Evolutionary conservation across 2,113 vertebrate genomes (phyloP).

Genomic region (Calyptommatus sinebrachiatus): DNA sequence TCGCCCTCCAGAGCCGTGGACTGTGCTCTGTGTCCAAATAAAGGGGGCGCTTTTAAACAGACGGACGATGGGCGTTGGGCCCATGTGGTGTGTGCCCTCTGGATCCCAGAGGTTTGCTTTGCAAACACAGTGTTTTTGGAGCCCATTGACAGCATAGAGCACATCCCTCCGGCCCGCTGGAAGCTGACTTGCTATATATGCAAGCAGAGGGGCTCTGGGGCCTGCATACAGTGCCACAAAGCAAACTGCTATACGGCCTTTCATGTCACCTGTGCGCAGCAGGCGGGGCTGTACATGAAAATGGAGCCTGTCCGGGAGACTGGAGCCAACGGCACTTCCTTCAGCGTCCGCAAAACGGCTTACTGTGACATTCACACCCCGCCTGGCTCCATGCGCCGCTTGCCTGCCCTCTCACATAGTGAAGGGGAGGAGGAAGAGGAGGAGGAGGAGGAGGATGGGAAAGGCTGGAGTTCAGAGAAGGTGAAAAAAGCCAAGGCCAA

Average conservation of each 20-base stretch:
- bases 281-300: slow-evolving; percentile 98
- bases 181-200: slow-evolving; percentile 99
- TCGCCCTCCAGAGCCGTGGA: slow-evolving; percentile 95
- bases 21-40: slow-evolving; percentile 97
- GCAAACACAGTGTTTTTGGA: slow-evolving; percentile 98
- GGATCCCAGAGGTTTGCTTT: slow-evolving; percentile 99
- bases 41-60: slow-evolving; percentile 98
- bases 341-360: slow-evolving; percentile 95
- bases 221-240: slow-evolving; percentile 98
- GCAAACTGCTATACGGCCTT: slow-evolving; percentile 99
- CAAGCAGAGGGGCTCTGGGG: slow-evolving; percentile 95
- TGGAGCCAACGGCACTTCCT: slow-evolving; percentile 93
- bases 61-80: slow-evolving; percentile 97
- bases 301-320: slow-evolving; percentile 98
- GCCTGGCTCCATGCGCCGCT: slow-evolving; percentile 83
- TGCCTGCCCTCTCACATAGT: slow-evolving; percentile 84
- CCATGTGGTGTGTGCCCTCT: slow-evolving; percentile 95
- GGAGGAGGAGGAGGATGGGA: slow-evolving; percentile 91
- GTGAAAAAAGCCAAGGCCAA: slow-evolving; percentile 97
- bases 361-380: slow-evolving; percentile 98
- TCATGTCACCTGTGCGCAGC: slow-evolving; percentile 97
- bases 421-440: slow-evolving; percentile 93
- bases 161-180: slow-evolving; percentile 95
- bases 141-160: slow-evolving; percentile 97
- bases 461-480: slow-evolving; percentile 94